Conservation (phyloP, 2,797 vertebrate genomes). For the Epinephelus awoara region DNA sequence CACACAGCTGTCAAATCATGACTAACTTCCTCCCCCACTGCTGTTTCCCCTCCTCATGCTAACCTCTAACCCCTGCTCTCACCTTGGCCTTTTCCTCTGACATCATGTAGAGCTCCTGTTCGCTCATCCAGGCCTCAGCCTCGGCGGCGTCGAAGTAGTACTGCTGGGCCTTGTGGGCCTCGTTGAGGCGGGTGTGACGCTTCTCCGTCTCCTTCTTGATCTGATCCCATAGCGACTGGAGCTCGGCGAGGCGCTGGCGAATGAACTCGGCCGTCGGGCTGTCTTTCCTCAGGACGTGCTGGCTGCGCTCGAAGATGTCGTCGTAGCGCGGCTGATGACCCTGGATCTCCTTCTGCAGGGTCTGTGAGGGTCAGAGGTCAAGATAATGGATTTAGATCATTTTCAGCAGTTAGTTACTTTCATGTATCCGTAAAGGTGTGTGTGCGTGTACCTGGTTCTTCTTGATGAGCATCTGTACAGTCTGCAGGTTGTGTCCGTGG, state of each 20-base stretch:
- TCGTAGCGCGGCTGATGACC: slow-evolving; percentile 98
- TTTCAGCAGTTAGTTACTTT: not conserved
- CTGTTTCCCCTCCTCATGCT: no score
- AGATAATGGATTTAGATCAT: not conserved
- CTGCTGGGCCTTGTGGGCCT: slow-evolving; percentile 96
- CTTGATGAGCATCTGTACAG: slow-evolving; percentile 97
- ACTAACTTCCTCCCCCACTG: no score
- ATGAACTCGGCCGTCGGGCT: slow-evolving; percentile 88
- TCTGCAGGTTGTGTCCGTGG: slow-evolving; percentile 98
- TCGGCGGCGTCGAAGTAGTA: slow-evolving; percentile 96
- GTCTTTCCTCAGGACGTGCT: slow-evolving; percentile 89
- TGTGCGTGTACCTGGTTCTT: slow-evolving; percentile 93
- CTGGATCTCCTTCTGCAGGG: slow-evolving; percentile 98
- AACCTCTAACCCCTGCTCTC: slow-evolving; percentile 16
- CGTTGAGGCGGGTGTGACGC: slow-evolving; percentile 92
- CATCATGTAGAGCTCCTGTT: slow-evolving; percentile 99
- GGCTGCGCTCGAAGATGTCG: slow-evolving; percentile 96
- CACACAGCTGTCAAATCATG: no score
- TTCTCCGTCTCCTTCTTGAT: slow-evolving; percentile 93
- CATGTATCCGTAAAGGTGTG: slow-evolving; percentile 3
- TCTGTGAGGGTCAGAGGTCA: slow-evolving; percentile 80
- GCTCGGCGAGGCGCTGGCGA: slow-evolving; percentile 88
- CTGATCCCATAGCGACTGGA: slow-evolving; percentile 92
- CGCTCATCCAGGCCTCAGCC: slow-evolving; percentile 99
- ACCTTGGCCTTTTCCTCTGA: slow-evolving; percentile 99